Evolutionary conservation across 2,797 vertebrate genomes (phyloP).

Genomic region (Danio jaintianensis): DNA sequence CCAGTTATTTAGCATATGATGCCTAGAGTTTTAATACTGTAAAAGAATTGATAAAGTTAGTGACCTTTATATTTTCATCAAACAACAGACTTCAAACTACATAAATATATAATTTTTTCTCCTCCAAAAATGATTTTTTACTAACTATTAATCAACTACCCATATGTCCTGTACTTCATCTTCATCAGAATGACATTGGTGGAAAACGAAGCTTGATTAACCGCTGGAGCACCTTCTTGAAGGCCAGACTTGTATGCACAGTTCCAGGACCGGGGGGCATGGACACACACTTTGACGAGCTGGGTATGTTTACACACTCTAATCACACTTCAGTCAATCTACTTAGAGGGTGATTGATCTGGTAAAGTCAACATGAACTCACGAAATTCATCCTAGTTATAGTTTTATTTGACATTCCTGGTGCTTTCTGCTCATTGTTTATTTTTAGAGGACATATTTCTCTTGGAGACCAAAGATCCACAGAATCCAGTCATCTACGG

Average conservation of each 20-base stretch:
- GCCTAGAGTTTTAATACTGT: not conserved
- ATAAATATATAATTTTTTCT: no score
- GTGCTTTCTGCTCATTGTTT: slow-evolving; percentile 44
- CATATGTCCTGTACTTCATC: slow-evolving; percentile 2
- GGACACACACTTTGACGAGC: slow-evolving; percentile 85
- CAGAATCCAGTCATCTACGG: slow-evolving; percentile 86
- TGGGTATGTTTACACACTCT: slow-evolving; percentile 70
- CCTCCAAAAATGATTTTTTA: no score
- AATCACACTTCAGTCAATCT: slow-evolving; percentile 8
- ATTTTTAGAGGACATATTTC: slow-evolving; percentile 85
- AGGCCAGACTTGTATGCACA: slow-evolving; percentile 84
- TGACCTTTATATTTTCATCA: no score
- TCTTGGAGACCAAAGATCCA: slow-evolving; percentile 83
- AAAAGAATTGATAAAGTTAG: no score
- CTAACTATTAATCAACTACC: no score
- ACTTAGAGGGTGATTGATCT: not conserved
- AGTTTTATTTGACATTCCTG: not conserved
- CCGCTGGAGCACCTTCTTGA: slow-evolving; percentile 89
- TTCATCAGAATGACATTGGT: slow-evolving; percentile 82
- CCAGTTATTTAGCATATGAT: not conserved
- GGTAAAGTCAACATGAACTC: not conserved
- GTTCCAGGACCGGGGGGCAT: slow-evolving; percentile 81
- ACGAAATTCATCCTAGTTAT: not conserved
- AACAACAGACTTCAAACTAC: no score
- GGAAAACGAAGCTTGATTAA: slow-evolving; percentile 88